Evolutionary conservation across 2,113 vertebrate genomes (phyloP).

Genomic region (Leptosomus discolor): DNA sequence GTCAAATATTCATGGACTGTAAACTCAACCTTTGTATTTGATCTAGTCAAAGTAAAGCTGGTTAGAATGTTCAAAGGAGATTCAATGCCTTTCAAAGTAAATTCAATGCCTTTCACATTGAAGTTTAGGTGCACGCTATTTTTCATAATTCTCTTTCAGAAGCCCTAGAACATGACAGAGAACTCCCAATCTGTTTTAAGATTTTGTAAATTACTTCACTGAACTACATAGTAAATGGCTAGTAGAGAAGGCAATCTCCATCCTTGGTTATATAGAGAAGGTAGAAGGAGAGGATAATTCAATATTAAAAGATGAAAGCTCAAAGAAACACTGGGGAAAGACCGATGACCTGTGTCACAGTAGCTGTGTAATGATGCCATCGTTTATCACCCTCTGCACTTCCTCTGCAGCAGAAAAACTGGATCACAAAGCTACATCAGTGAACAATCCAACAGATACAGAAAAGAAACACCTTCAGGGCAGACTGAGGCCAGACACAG

Average conservation of each 20-base stretch:
- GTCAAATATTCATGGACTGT: neutral
- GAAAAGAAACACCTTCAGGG: neutral
- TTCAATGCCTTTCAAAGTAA: neutral
- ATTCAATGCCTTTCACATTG: neutral
- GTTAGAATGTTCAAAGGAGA: neutral
- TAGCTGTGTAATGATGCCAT: neutral
- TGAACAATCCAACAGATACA: neutral
- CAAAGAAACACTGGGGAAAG: neutral
- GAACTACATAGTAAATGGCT: neutral
- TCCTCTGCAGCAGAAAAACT: neutral
- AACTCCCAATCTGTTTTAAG: neutral
- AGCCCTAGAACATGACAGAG: neutral
- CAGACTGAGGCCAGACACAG: neutral
- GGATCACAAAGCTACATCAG: neutral
- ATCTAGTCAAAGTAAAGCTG: neutral
- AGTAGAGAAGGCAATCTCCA: neutral
- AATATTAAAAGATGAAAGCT: neutral
- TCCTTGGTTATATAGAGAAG: neutral
- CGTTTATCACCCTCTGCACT: neutral
- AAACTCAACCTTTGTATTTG: neutral
- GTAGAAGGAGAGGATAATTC: neutral
- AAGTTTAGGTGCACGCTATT: neutral
- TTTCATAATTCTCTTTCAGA: neutral
- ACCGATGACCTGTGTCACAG: neutral
- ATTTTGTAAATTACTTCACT: neutral